Evolutionary conservation across 2,888 invertebrate genomes (phyloP).

Genomic region (Eupithecia pulchellata): DNA sequence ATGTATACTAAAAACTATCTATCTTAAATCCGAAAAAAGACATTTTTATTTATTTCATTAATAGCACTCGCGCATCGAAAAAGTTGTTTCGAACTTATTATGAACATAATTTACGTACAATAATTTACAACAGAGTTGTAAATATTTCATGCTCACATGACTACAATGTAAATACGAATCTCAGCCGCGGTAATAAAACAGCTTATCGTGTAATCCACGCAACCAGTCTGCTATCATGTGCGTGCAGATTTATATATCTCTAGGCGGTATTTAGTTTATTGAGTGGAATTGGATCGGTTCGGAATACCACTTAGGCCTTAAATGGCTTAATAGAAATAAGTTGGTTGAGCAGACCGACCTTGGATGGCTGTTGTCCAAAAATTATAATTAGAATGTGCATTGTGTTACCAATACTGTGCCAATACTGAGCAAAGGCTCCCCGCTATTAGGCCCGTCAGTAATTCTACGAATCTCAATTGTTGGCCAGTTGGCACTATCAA

Average conservation of each 20-base stretch:
- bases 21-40: too few species aligned
- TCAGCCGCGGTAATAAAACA: conserved; percentile 1
- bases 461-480: too few species aligned
- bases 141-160: conserved; percentile 10
- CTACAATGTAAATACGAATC: conserved; percentile 8
- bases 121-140: background rate
- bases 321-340: background rate
- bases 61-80: too few species aligned
- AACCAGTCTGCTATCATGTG: background rate
- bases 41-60: too few species aligned
- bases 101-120: too few species aligned
- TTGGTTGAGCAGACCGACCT: background rate
- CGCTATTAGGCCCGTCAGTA: too few species aligned
- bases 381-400: background rate
- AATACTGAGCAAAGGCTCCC: background rate
- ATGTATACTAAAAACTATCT: too few species aligned
- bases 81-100: too few species aligned
- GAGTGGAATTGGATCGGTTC: background rate
- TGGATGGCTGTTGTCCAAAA: background rate
- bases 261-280: background rate
- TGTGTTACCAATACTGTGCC: background rate
- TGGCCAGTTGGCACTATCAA: too few species aligned
- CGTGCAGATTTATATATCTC: background rate
- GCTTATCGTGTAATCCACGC: conserved; percentile 9
- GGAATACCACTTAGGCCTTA: background rate